These are phyloP conservation scores for Synaphobranchus kaupii DNA, from an alignment of 2,797 vertebrate species.

Conservation along the genomic window DNA sequence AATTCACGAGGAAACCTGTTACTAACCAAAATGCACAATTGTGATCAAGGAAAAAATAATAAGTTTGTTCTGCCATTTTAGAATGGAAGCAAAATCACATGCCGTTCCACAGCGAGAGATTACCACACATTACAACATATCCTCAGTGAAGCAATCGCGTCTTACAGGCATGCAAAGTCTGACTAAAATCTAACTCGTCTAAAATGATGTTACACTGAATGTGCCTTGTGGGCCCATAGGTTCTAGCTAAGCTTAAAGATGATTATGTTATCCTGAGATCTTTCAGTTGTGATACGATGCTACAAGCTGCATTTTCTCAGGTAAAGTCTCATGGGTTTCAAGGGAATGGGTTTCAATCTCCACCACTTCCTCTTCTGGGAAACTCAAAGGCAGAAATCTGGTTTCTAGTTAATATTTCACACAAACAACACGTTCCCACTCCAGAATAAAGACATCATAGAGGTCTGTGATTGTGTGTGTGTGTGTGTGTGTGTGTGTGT, in stretches of 20 bases:
- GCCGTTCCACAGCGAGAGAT: neutral
- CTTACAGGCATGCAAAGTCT: slow-evolving; percentile 35
- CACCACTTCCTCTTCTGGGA: slow-evolving; percentile 62
- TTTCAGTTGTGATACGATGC: no score
- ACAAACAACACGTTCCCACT: neutral
- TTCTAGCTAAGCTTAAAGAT: neutral
- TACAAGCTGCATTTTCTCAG: neutral
- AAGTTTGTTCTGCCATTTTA: neutral
- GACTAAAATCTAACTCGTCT: slow-evolving; percentile 46
- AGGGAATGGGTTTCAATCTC: slow-evolving; percentile 45
- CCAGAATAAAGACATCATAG: neutral
- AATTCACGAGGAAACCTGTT: neutral
- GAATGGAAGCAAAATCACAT: neutral
- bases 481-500: neutral
- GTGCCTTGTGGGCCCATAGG: neutral
- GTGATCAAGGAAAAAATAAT: neutral
- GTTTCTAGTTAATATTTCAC: neutral
- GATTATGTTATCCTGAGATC: neutral
- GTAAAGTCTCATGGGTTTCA: neutral
- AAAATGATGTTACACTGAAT: neutral
- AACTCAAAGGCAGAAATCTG: slow-evolving; percentile 4
- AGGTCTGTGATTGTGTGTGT: neutral
- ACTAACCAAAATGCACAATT: neutral
- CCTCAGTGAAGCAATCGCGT: slow-evolving; percentile 68
- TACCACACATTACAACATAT: slow-evolving; percentile 51